Evolutionary conservation across 2,113 vertebrate species (phyloP).

Genomic region (Tetrax tetrax): DNA sequence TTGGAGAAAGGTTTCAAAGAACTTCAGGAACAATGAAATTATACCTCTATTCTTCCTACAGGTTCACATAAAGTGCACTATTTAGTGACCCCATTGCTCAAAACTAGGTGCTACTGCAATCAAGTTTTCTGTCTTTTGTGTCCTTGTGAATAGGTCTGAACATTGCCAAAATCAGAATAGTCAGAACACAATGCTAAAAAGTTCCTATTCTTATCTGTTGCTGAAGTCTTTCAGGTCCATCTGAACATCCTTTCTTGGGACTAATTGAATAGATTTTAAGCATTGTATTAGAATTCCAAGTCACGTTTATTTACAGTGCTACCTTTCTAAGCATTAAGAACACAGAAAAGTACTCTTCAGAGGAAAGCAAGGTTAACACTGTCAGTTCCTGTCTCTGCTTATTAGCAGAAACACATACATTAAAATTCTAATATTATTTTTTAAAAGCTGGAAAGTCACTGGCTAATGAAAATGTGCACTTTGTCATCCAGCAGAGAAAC

Average conservation of each 20-base stretch:
- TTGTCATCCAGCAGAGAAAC: background rate
- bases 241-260: background rate
- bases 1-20: background rate
- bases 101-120: background rate
- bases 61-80: background rate
- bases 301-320: background rate
- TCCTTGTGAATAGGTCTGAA: constrained; percentile 36
- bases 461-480: background rate
- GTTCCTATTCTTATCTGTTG: background rate
- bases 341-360: background rate
- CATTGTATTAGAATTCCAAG: constrained; percentile 2
- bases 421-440: background rate
- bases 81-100: background rate
- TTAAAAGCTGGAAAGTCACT: background rate
- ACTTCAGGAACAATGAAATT: background rate
- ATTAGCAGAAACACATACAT: background rate
- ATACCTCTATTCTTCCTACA: background rate
- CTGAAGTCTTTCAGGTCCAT: background rate
- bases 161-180: background rate
- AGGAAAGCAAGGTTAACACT: constrained; percentile 14
- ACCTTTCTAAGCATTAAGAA: constrained; percentile 1
- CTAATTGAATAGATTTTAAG: background rate
- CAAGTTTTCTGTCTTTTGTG: constrained; percentile 44
- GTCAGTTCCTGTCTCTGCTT: background rate
- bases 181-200: constrained; percentile 28